A percentile compares a stretch with the other conserved stretches of the same genome.
Conservation (phyloP, 2,888 invertebrate genomes). For the Thera obeliscata region DNA sequence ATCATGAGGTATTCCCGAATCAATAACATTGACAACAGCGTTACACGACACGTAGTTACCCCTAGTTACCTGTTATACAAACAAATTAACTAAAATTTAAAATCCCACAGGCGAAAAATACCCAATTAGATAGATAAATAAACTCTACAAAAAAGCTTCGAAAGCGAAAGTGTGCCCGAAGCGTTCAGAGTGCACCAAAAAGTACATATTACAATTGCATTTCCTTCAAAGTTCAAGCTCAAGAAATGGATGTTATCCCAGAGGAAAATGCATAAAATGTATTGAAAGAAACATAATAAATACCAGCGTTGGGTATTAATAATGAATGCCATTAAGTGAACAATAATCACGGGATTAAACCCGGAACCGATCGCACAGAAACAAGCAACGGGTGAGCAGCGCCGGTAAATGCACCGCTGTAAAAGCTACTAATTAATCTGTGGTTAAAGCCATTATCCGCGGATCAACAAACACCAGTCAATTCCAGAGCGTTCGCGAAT, state of each 20-base stretch:
- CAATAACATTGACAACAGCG: constrained; percentile 28
- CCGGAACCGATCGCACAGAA: constrained; percentile 26
- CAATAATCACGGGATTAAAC: constrained; percentile 16
- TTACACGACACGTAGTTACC: constrained; percentile 13
- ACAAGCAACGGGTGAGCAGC: constrained; percentile 22
- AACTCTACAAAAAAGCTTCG: too few relatives aligned
- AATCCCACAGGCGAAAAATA: too few relatives aligned
- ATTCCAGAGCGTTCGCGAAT: constrained; percentile 22
- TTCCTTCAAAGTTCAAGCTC: too few relatives aligned
- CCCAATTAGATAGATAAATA: too few relatives aligned
- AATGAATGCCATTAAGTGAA: constrained; percentile 17
- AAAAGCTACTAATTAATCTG: constrained; percentile 12
- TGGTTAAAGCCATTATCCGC: constrained; percentile 24
- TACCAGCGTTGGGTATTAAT: constrained; percentile 9
- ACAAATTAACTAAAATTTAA: too few relatives aligned
- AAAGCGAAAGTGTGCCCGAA: too few relatives aligned
- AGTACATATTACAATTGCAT: too few relatives aligned
- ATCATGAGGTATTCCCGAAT: constrained; percentile 28
- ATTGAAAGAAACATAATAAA: constrained; percentile 8
- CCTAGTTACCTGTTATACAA: too few relatives aligned
- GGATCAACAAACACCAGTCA: constrained; percentile 29
- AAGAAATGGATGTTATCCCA: too few relatives aligned
- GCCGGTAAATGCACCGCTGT: constrained; percentile 22
- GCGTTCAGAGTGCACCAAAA: too few relatives aligned
- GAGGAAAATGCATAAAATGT: not conserved